Base-by-base conservation (phyloP, 2,113 vertebrate species). In the Procavia capensis region DNA sequence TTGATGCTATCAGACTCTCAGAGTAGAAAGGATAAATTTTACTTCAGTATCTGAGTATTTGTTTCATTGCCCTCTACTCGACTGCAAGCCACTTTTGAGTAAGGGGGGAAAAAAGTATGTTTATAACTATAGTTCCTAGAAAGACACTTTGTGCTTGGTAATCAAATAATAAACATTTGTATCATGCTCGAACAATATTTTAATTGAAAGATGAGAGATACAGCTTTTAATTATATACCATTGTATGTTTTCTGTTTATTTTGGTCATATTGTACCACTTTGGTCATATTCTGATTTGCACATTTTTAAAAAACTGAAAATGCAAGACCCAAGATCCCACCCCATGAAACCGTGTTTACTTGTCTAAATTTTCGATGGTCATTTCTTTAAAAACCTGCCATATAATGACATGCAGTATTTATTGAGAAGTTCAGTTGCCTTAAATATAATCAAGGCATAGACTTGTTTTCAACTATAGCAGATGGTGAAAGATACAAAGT, bases 51-150 rank as follows among this genome's bases (percentile, higher is more conserved):
- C 59, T 81, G 13, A 45, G 16, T 47, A 47, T 85, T 66, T 89
- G 34, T 83, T 87, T 82, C 78, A n/a, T 45, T 50, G 70, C 31
- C 45, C 50, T 90, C 63, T 82, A 45, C 54, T 78, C 85, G 50
- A 94, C 31, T 41, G 22, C 50, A 78, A 82, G 45, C 59, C 81
- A 78, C 24, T 79, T 57, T 54, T 61, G 61, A 63, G 2, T 3
- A 95, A n/a, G n/a, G n/a, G n/a, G n/a, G 20, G 9, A 3, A 82
- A 85, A n/a, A 72, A 20, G 11, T 19, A 57, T 74, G 16, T 24
- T 70, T 93, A 16, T 95, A 92, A 70, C 41, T 8, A 83, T n/a
- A 92, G 41, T 34, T 70, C 74, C 7, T 47, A 82, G 54, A 95
- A 50, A 87, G 64, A 72, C 11, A 89, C 6, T 84, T 57, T 84